Base-by-base conservation (phyloP, 2,113 vertebrate genomes). In the Theropithecus gelada region DNA sequence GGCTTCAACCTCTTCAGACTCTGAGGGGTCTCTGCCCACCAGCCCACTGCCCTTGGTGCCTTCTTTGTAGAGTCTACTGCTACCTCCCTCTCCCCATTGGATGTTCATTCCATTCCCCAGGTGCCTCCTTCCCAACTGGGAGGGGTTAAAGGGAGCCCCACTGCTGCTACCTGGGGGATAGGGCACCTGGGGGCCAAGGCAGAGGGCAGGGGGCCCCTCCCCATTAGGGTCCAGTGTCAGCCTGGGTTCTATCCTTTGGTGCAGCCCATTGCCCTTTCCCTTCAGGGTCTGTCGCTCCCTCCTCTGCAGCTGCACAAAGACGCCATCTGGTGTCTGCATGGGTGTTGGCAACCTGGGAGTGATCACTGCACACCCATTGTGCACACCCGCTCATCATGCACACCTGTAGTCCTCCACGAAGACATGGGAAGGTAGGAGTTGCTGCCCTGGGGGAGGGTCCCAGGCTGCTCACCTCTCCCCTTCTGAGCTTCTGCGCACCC, bases 131-230 rank as follows among this genome's bases (percentile, higher is more conserved):
- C 95, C 92, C 95, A 88, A 96, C 95, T 90, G 61, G 87, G 94
- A 78, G 90, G 70, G 35, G 50, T 80, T 92, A 92, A 96, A 97
- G 84, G 83, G 93, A 97, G 84, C 88, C 97, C 97, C 94, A 94
- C 90, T 98, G 98, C 98, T 98, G 98, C 98, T 98, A 97, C 95
- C 96, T 97, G 94, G 93, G 95, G 93, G 22, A 10, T 96, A 72
- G 96, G 91, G 76, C 78, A 96, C 97, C 94, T 90, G 94, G 94
- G 92, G 93, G 92, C 64, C 81, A 85, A 87, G 73, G 89, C 93
- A 78, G 66, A 96, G 57, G 48, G 72, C 87, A 48, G 50, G 38
- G 90, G 20, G 55, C 76, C 93, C 68, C 84, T 94, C 61, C 3
- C 5, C 79, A 30, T 82, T 81, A 64, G 27, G 45, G 70, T 85